Base-by-base conservation (phyloP, 2,797 vertebrate species). In the Todus mexicanus region DNA sequence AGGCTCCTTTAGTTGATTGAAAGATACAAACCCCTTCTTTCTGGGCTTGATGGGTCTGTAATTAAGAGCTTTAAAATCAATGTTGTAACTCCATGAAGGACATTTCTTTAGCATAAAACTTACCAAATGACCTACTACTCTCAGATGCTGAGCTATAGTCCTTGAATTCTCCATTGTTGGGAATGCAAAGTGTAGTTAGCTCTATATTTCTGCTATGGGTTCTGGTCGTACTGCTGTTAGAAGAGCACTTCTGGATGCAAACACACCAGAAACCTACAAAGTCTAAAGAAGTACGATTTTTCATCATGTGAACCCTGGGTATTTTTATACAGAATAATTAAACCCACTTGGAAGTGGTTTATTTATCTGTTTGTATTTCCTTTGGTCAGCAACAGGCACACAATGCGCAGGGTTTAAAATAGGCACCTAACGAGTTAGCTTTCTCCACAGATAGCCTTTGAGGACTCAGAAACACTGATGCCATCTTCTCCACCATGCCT, bases 1-100 rank as follows among this genome's bases (percentile, higher is more conserved):
- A 92, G 96, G 40, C 90, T 93, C 93, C 94, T 90, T 60, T 20
- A 64, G 64, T 37, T 93, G 96, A 96, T 93, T 42, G 83, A 90
- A 91, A 93, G 94, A 96, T 93, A 96, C 4, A 90, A 91, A 74
- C 25, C 37, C 84, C 86, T 42, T 81, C 35, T 84, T 94, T 48
- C 74, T 60, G 45, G 72, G 23, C 48, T 66, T 38, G 51, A 73
- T 1, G 2, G 37, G 37, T 87, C 75, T 95, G 53, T 95, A 96
- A 94, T 96, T 94, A 94, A 88, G 37, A 94, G 53, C 85, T 91
- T 92, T 86, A 79, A 78, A 86, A 88, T 81, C 80, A 45, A 29
- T 90, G 87, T 86, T 88, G 93, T 83, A 92, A 91, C 80, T 71
- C 60, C 60, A 15, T 5, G 53, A 90, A 60, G 71, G 77, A 88